Evolutionary conservation across 2,113 vertebrate species (phyloP).

Genomic region (Xiphorhynchus elegans): DNA sequence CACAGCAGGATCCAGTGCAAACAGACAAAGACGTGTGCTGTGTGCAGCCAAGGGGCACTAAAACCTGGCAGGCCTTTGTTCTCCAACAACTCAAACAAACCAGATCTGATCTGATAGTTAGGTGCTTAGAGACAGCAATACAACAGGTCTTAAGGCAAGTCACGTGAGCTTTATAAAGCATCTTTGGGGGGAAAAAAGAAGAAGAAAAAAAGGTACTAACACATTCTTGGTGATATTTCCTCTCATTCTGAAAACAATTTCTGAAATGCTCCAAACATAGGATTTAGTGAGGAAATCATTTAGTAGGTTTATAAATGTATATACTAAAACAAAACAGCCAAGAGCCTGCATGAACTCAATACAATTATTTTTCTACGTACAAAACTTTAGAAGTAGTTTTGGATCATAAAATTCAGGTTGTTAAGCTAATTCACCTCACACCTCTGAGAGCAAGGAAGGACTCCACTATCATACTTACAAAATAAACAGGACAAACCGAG

Average conservation of each 20-base stretch:
- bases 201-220: not conserved
- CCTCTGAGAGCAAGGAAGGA: not conserved
- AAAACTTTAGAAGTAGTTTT: not conserved
- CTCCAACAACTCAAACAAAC: not conserved
- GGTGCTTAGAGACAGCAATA: not conserved
- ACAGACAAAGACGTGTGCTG: not conserved
- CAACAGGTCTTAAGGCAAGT: not conserved
- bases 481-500: not conserved
- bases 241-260: not conserved
- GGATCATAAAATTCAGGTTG: not conserved
- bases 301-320: not conserved
- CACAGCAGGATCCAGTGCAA: not conserved
- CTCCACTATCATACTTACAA: not conserved
- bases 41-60: not conserved
- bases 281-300: not conserved
- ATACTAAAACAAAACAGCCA: not conserved
- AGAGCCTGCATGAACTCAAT: not conserved
- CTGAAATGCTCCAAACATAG: not conserved
- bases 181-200: accelerated
- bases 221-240: not conserved
- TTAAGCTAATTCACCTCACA: not conserved
- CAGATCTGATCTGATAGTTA: not conserved
- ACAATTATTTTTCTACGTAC: not conserved
- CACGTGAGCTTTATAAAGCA: not conserved
- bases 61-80: not conserved